phyloP scores from a whole-genome alignment of 1,140 invertebrate genomes.

The Pectinophora gossypiella region DNA sequence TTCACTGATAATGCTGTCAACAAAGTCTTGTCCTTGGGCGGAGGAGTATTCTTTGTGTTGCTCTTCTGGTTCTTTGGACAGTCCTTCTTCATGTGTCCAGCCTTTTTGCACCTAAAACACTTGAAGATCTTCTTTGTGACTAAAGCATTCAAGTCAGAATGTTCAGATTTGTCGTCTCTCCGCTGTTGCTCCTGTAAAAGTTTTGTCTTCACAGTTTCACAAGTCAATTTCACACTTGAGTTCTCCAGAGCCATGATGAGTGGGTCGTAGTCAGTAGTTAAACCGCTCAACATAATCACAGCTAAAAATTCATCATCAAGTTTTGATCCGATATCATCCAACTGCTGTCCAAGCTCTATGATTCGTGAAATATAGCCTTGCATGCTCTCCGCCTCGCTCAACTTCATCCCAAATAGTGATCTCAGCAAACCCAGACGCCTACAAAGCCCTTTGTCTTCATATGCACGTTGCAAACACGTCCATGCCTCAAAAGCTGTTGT shows the following conservation, averaged over 20 bases:
- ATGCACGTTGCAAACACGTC: constrained; percentile 14
- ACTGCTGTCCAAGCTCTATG: constrained; percentile 1
- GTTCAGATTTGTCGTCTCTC: not conserved
- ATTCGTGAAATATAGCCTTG: not conserved
- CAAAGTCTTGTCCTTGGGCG: not conserved
- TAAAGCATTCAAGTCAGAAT: not conserved
- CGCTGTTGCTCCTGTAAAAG: constrained; percentile 10
- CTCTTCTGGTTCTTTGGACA: not conserved
- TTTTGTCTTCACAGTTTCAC: constrained; percentile 12
- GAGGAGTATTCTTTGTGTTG: not conserved
- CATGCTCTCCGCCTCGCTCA: constrained; percentile 1
- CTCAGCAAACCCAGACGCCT: constrained; percentile 15
- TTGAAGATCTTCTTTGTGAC: not conserved
- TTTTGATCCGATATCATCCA: constrained; percentile 6
- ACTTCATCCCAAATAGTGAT: constrained; percentile 12
- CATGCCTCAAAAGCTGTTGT: constrained; percentile 15
- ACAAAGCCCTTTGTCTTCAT: constrained; percentile 21
- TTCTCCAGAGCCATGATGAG: constrained; percentile 15
- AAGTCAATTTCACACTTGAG: constrained; percentile 5
- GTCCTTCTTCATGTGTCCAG: constrained; percentile 6
- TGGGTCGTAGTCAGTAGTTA: constrained; percentile 14
- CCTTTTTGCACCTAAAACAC: constrained; percentile 3
- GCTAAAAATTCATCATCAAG: constrained; percentile 17
- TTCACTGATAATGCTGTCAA: not conserved
- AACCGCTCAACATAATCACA: constrained; percentile 17